phyloP scores from a whole-genome alignment of 2,797 vertebrate species.

The Notolabrus celidotus region DNA sequence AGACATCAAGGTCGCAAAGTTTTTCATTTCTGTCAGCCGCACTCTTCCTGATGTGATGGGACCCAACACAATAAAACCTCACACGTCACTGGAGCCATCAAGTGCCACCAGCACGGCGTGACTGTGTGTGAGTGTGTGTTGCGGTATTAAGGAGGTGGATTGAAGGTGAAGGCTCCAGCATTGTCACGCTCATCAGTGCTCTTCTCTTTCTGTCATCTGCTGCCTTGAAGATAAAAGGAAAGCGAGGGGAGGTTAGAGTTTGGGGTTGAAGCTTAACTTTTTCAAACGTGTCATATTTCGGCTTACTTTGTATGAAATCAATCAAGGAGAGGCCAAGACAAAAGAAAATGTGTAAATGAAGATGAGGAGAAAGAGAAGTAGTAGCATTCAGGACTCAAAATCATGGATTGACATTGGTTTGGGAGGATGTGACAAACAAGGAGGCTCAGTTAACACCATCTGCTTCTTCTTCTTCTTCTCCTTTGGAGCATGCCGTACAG shows the following conservation, averaged over 20 bases:
- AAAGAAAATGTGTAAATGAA: too few species aligned
- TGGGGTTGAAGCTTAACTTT: background rate
- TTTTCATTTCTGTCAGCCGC: conserved; percentile 26
- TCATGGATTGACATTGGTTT: too few species aligned
- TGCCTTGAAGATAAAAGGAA: background rate
- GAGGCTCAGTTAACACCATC: too few species aligned
- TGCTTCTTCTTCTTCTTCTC: background rate
- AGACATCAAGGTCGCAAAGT: conserved; percentile 29
- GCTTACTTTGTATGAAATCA: too few species aligned
- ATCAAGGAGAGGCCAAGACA: too few species aligned
- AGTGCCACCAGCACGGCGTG: background rate
- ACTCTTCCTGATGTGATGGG: conserved; percentile 12
- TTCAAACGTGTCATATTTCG: background rate
- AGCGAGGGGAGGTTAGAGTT: background rate
- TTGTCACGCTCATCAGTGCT: background rate
- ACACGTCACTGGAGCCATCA: conserved; percentile 18
- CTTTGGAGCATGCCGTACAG: too few species aligned
- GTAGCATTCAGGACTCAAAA: too few species aligned
- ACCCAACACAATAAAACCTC: conserved; percentile 32
- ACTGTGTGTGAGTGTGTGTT: conserved; percentile 2
- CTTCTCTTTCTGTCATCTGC: background rate
- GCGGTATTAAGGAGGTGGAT: conserved; percentile 8
- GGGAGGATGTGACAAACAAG: too few species aligned
- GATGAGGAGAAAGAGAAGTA: too few species aligned
- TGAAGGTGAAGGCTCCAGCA: conserved; percentile 45